Base-by-base conservation (phyloP, 2,888 invertebrate species). In the Macrophya alboannulata region DNA sequence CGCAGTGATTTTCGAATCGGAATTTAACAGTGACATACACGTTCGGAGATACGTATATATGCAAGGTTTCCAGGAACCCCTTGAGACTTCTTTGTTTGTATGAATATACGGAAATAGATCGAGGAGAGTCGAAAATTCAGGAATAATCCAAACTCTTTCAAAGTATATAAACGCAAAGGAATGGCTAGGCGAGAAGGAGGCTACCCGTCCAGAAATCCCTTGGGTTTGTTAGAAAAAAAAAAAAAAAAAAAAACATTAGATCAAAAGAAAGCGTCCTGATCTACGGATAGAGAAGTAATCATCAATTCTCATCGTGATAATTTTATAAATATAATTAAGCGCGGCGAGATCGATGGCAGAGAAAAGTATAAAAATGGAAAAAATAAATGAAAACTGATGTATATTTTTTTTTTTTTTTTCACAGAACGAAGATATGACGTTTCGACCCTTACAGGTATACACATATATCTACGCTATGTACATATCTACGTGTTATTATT, bases 81-180 rank as follows among this genome's bases (percentile, higher is more conserved):
- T 71, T n/a, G 17, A 9, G 40, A 40, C 40, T 40, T 71, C 40
- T 40, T 71, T 40, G 17, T 71, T 71, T n/a, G 37, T 31, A 31
- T 37, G 6, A 40, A 40, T 15, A 25, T n/a, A n/a, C 9, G 40
- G 40, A 40, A n/a, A 71, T 12, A 62, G 25, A 37, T 68, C 37
- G 37, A n/a, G n/a, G 31, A 71, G 31, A 71, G 71, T 37, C 71
- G 71, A 40, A 71, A 71, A 71, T 71, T 71, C n/a, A 8, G 40
- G 71, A 40, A 71, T 71, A 71, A 71, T 71, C 71, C n/a, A 71
- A 71, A 71, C 71, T 40, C 71, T 71, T 71, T 71, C 40, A 43
- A 71, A 71, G 37, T 40, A 71, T 31, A 71, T 40, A n/a, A n/a
- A 71, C 71, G 40, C 71, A n/a, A 71, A 37, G 40, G 40, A 71